Percentiles rank a stretch among this genome's conserved stretches.
These are phyloP conservation scores for Eristalinus sepulchralis DNA, from an alignment of 2,888 invertebrate genomes.

Conservation along the genomic window DNA sequence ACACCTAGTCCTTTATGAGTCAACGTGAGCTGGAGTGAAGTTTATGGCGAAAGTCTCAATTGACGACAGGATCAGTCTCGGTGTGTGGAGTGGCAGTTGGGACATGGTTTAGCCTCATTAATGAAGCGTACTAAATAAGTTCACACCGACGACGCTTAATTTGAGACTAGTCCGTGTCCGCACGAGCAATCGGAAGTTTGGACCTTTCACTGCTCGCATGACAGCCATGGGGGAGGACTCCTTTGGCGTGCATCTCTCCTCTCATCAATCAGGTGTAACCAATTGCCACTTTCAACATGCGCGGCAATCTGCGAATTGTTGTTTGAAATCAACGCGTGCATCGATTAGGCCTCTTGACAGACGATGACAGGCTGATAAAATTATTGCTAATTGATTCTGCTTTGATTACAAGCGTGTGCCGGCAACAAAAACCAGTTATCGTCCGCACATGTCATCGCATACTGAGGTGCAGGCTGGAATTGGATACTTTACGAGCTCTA, in stretches of 20 bases:
- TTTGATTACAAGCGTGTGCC: background rate
- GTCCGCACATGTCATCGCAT: background rate
- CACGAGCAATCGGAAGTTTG: too few relatives aligned
- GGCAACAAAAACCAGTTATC: background rate
- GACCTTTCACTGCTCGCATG: too few relatives aligned
- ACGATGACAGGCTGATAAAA: background rate
- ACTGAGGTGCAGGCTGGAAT: background rate
- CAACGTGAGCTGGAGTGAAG: too few relatives aligned
- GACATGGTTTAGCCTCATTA: too few relatives aligned
- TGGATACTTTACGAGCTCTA: slow-evolving; percentile 1
- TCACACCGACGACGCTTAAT: too few relatives aligned
- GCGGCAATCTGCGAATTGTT: background rate
- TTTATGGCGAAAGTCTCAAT: too few relatives aligned
- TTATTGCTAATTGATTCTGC: background rate
- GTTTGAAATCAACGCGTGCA: background rate
- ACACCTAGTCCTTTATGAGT: too few relatives aligned
- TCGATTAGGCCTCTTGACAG: background rate
- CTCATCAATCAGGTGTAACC: background rate
- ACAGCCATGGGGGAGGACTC: too few relatives aligned
- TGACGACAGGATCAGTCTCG: too few relatives aligned
- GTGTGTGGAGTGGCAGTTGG: too few relatives aligned
- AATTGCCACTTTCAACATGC: background rate
- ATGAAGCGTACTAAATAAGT: too few relatives aligned
- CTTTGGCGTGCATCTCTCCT: background rate
- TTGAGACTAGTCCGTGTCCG: too few relatives aligned